Evolutionary conservation across 2,888 invertebrate species (phyloP).

Genomic region (Amiota communis): DNA sequence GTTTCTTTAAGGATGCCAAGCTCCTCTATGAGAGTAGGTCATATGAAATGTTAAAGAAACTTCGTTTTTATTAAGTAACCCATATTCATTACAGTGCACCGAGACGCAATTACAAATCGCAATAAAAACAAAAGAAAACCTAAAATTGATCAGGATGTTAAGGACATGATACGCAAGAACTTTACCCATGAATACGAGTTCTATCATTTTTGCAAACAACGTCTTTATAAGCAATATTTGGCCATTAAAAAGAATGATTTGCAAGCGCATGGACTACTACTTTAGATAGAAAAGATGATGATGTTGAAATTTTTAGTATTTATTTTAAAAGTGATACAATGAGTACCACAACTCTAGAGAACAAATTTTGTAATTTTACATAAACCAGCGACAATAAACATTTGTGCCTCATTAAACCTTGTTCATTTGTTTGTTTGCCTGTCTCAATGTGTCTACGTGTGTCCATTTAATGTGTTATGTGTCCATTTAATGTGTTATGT

Average conservation of each 20-base stretch:
- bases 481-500: no score
- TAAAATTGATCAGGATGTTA: conserved; percentile 59
- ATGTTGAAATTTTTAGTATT: conserved; percentile 54
- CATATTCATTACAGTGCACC: conserved; percentile 48
- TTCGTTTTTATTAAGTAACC: background rate
- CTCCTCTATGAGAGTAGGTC: conserved; percentile 60
- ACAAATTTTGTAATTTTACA: background rate
- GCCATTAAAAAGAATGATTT: conserved; percentile 73
- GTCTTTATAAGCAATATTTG: conserved; percentile 84
- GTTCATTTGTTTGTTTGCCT: no score
- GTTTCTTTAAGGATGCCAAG: conserved; percentile 84
- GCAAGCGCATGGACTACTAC: conserved; percentile 51
- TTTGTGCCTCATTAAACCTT: no score
- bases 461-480: no score
- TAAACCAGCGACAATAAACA: background rate
- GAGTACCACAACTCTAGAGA: background rate
- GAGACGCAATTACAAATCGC: conserved; percentile 72
- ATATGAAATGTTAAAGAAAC: background rate
- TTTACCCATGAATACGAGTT: conserved; percentile 91
- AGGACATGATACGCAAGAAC: conserved; percentile 83
- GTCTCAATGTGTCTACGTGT: no score
- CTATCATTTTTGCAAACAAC: conserved; percentile 89
- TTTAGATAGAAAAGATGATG: conserved; percentile 51
- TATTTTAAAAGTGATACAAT: no score
- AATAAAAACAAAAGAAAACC: conserved; percentile 90